Evolutionary conservation across 2,888 invertebrate species (phyloP).

Genomic region (Zaprionus bogoriensis): DNA sequence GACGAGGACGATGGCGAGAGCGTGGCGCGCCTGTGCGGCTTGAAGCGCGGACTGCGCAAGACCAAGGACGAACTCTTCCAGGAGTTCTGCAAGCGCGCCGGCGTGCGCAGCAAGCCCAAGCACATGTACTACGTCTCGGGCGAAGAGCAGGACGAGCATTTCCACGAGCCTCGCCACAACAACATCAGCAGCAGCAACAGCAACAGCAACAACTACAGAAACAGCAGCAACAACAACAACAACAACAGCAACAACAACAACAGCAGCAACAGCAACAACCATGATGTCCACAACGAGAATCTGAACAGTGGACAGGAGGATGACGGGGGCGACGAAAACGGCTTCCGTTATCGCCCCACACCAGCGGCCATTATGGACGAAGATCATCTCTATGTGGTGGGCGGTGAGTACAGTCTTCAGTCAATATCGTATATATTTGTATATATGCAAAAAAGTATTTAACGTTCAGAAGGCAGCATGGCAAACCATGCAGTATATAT

Average conservation of each 20-base stretch:
- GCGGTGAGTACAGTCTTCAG: constrained; percentile 67
- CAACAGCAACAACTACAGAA: not conserved
- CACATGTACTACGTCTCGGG: constrained; percentile 82
- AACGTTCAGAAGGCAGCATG: no score
- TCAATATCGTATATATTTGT: no score
- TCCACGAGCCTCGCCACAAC: no score
- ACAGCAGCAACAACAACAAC: not conserved
- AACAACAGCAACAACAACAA: not conserved
- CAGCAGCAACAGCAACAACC: not conserved
- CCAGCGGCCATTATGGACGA: constrained; percentile 51
- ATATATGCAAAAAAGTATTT: no score
- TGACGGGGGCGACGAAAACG: constrained; percentile 60
- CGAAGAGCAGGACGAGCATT: constrained; percentile 48
- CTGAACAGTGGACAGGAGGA: constrained; percentile 1
- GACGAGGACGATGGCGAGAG: constrained; percentile 49
- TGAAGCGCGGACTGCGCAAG: constrained; percentile 80
- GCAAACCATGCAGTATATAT: no score
- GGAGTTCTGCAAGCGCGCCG: constrained; percentile 81
- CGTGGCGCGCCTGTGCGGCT: constrained; percentile 72
- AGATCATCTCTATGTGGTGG: constrained; percentile 75
- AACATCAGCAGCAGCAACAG: no score
- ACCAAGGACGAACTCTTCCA: constrained; percentile 82
- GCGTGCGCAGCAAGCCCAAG: constrained; percentile 80
- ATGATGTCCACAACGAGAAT: constrained; percentile 39
- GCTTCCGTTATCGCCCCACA: constrained; percentile 54